Base-by-base conservation (phyloP, 2,113 vertebrate genomes). In the Arothron firmamentum region DNA sequence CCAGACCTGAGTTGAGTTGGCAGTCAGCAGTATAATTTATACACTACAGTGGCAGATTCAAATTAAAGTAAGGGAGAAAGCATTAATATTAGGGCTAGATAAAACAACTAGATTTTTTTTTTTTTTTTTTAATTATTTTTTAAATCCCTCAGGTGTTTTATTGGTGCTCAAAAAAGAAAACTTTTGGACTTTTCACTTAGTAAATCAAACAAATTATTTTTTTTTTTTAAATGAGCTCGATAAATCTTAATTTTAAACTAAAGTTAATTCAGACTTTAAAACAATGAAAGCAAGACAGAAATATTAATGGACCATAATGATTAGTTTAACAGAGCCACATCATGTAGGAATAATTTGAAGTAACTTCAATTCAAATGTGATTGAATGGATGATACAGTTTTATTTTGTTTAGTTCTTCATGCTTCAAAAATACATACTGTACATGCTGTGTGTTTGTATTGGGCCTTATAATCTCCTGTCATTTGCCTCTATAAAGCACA, bases 1-100 rank as follows among this genome's bases (percentile, higher is more conserved):
- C 25, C 55, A 59, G 57, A 45, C 64, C 59, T 53, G 34, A 66
- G 60, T 38, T 60, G 69, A 69, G 77, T 77, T 67, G 78, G 78
- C 66, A 51, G 70, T 23, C 25, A 74, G 64, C 34, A 17, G 10
- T 47, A 62, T 70, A 53, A 66, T 54, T 58, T 57, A 56, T 31
- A 19, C 53, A 47, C 45, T 6, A 17, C 74, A 60, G 68, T 20
- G 56, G 47, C 53, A 54, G 17, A 56, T 48, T 77, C 0, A 63
- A 78, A 70, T 56, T 3, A 28, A 49, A 45, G 13, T 23, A 38
- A 11, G 14, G 11, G 6, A 56, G 17, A 61, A 65, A 43, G 50
- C 42, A 70, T 74, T 52, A 46, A 28, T 47, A 56, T 31, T 46
- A 49, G 47, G 47, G 48, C 58, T 51, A 6, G 21, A 63, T 67